Base-by-base conservation (phyloP, 2,888 invertebrate genomes). In the Tetropium fuscum region DNA sequence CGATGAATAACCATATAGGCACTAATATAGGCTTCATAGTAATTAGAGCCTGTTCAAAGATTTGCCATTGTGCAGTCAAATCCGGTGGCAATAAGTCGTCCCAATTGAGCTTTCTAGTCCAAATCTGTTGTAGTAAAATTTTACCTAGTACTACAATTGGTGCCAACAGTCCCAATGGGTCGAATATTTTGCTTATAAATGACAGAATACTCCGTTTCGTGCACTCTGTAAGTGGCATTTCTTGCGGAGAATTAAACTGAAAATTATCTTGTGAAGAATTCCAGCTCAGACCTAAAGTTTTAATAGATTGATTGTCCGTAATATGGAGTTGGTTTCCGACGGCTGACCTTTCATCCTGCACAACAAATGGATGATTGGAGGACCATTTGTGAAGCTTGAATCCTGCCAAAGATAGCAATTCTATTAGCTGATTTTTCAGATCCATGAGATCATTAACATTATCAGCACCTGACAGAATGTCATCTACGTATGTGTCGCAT, bases 91-190 rank as follows among this genome's bases (percentile, higher is more conserved):
- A 20, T 1, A 20, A n/a, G 0, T 41, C 41, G 7, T 41, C 41
- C 41, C 41, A 41, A 11, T 41, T 41, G 4, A 41, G 20, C 3
- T 20, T 41, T 20, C 20, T 20, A 11, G 41, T 10, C 41, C 41
- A 41, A 41, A 41, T 41, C n/a, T 41, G 41, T 41, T 41, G 41
- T 3, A 41, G 41, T 11, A 41, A 20, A 2, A 41, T n/a, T 41
- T 41, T 41, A 6, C 41, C 22, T 20, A 4, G 20, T 13, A 36
- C 18, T 36, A 36, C 11, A 4, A 20, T 13, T 20, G 22, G 41
- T 3, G 20, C 41, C 7, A 41, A n/a, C 10, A 41, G 8, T 11
- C 41, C 41, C 11, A 41, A 11, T 5, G 20, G 20, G 10, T 41
- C 19, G 2, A 41, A 41, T 8, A 18, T 43, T 25, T 43, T 43